Conservation (phyloP, 30 jellyfish, hydroid and myxozoan genomes). For the Aurelia aurita region DNA sequence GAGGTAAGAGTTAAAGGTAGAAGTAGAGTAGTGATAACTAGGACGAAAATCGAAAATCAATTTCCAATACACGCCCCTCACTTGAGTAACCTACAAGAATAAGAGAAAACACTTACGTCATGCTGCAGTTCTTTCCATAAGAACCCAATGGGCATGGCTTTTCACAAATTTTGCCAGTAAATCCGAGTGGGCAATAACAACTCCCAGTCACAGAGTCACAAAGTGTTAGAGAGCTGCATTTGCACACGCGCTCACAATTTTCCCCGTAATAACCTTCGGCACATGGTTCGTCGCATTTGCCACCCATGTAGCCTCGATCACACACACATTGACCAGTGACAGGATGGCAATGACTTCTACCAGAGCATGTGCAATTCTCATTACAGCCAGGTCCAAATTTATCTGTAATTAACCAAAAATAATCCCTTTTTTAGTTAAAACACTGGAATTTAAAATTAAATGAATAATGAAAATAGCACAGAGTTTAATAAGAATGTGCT, state of each 20-base stretch:
- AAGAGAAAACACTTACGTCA: conserved; percentile 3
- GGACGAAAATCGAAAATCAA: too few relatives aligned
- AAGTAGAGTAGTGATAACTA: too few relatives aligned
- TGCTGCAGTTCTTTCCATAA: conserved; percentile 70
- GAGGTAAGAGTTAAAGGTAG: too few relatives aligned
- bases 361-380: conserved; percentile 53
- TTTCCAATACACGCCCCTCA: neutral
- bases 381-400: conserved; percentile 59
- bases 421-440: too few relatives aligned
- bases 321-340: conserved; percentile 65
- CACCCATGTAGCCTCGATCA: conserved; percentile 63
- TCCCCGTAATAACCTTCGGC: conserved; percentile 61
- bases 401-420: too few relatives aligned
- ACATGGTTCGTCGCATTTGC: conserved; percentile 44
- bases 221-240: conserved; percentile 29
- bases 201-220: conserved; percentile 76
- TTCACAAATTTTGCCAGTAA: conserved; percentile 65
- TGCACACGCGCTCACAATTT: conserved; percentile 44
- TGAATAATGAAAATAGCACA: neutral
- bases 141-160: conserved; percentile 54
- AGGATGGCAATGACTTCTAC: conserved; percentile 61
- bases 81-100: neutral
- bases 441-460: neutral
- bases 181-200: conserved; percentile 74
- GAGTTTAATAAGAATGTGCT: too few relatives aligned